Evolutionary conservation across 2,113 vertebrate genomes (phyloP).

Genomic region (Microcebus murinus): DNA sequence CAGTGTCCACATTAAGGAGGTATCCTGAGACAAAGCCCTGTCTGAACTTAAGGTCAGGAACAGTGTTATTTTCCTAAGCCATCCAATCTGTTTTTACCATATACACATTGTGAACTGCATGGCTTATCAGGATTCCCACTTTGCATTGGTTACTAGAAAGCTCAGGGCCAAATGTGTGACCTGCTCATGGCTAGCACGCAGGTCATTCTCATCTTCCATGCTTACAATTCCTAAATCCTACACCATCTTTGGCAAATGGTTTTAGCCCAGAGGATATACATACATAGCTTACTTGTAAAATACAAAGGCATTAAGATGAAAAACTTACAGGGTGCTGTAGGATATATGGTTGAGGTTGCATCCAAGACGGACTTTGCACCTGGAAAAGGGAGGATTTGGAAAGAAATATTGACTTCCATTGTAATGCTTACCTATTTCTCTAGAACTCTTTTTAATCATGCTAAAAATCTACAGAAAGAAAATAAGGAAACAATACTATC

Average conservation of each 20-base stretch:
- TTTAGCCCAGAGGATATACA: background rate
- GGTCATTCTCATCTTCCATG: background rate
- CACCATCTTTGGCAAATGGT: background rate
- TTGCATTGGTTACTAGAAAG: slow-evolving; percentile 25
- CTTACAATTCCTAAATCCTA: background rate
- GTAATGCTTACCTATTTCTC: slow-evolving; percentile 35
- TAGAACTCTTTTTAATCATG: slow-evolving; percentile 70
- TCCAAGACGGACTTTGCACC: slow-evolving; percentile 98
- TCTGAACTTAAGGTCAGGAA: background rate
- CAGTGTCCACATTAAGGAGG: background rate
- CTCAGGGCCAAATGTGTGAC: background rate
- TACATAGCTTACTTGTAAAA: background rate
- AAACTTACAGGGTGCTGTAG: slow-evolving; percentile 98
- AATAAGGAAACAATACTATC: slow-evolving; percentile 71
- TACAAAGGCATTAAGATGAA: background rate
- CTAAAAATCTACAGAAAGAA: slow-evolving; percentile 71
- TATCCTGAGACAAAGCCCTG: background rate
- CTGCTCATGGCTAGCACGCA: background rate
- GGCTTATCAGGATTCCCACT: background rate
- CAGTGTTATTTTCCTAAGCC: background rate
- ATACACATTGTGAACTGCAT: background rate
- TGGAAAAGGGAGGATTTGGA: slow-evolving; percentile 81
- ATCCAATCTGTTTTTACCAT: background rate
- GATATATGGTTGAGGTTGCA: slow-evolving; percentile 97
- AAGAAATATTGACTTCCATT: slow-evolving; percentile 69